phyloP scores from a whole-genome alignment of 1,140 invertebrate species.

The Eupristina koningsbergeri region DNA sequence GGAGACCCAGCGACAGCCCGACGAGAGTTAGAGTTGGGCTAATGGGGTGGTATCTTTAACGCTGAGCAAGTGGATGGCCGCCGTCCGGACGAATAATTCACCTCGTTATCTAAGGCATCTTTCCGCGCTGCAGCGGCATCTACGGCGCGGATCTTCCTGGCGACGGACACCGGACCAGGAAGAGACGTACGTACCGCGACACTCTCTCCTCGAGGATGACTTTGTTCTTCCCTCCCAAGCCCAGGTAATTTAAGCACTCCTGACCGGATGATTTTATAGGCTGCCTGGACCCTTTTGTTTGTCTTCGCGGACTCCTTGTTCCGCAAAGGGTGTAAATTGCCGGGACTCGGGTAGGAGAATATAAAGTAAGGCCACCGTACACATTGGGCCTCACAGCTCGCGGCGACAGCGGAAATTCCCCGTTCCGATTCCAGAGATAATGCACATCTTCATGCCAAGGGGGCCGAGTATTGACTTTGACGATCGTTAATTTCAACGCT shows the following conservation, averaged over 20 bases:
- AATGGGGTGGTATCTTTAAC: background rate
- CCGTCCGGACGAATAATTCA: slow-evolving; percentile 69
- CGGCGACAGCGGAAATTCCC: slow-evolving; percentile 47
- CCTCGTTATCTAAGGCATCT: slow-evolving; percentile 71
- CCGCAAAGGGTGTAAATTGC: slow-evolving; percentile 29
- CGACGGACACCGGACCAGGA: background rate
- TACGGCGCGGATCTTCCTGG: slow-evolving; percentile 59
- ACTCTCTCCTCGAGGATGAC: background rate
- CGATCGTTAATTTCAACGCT: slow-evolving; percentile 26
- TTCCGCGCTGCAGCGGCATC: slow-evolving; percentile 63
- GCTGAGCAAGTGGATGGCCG: slow-evolving; percentile 63
- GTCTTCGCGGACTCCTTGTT: background rate
- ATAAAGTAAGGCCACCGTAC: background rate
- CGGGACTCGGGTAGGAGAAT: slow-evolving; percentile 1
- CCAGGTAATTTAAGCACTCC: slow-evolving; percentile 38
- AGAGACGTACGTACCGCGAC: background rate
- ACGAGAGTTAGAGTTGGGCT: background rate
- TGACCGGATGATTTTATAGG: slow-evolving; percentile 27
- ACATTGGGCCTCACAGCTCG: slow-evolving; percentile 4
- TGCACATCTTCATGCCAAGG: background rate
- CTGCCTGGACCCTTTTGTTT: background rate
- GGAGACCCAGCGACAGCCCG: slow-evolving; percentile 42
- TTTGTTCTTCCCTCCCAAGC: slow-evolving; percentile 7
- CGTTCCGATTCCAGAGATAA: slow-evolving; percentile 29
- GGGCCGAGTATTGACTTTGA: slow-evolving; percentile 1